Base-by-base conservation (phyloP, 2,113 vertebrate genomes). In the Abramis brama region DNA sequence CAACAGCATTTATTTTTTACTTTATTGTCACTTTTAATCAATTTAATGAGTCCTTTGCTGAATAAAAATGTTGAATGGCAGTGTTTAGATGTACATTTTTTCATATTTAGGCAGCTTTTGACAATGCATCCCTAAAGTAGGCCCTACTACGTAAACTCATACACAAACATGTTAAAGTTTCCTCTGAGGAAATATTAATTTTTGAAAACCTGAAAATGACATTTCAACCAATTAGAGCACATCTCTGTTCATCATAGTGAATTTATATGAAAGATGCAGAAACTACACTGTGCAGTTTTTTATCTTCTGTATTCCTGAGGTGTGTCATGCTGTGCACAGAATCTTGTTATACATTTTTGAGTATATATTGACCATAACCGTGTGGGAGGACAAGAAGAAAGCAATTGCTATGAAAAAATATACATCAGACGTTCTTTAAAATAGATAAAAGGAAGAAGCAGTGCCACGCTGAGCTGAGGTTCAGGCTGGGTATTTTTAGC, bases 401-500 rank as follows among this genome's bases (percentile, higher is more conserved):
- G 36, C n/a, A 85, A 78, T 30, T 52, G 86, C 50, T 82, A 77
- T 86, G 87, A 91, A 91, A 93, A 93, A 91, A 93, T 90, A 93
- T 87, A 91, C 89, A 89, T 83, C 45, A 81, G 80, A 87, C 84
- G 86, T 82, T 68, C 8, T 88, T 90, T 68, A 88, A 92, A 94
- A 94, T 92, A 93, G 92, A 93, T 91, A 45, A 94, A 93, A 92
- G 90, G 78, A 85, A 89, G 87, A 79, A 45, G 85, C 80, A 82
- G 80, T 87, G 79, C 86, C 88, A 86, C 78, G 85, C 86, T 90
- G 88, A 91, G 89, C 88, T 79, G 64, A 23, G 91, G 90, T 83
- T 90, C 85, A 84, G 52, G 43, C 43, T 43, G 43, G 55, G 80
- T 94, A 94, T 94, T 94, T 94, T 94, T 95, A 94, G 91, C 87